Base-by-base conservation (phyloP, 2,888 invertebrate species). In the Cerceris rybyensis region DNA sequence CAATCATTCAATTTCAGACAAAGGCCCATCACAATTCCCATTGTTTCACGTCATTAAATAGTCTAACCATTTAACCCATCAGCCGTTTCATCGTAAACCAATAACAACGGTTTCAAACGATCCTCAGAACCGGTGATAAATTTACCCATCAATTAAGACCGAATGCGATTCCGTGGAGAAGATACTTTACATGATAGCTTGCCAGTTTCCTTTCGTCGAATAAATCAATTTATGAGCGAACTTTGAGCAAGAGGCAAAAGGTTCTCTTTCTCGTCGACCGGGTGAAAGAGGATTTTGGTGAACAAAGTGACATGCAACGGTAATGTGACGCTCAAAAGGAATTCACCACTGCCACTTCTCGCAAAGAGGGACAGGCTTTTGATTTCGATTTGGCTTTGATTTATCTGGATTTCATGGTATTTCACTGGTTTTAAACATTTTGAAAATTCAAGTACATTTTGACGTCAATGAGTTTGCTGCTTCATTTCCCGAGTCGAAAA, bases 111-210 rank as follows among this genome's bases (percentile, higher is more conserved):
- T 11, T 8, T 46, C 46, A 46, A 46, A 11, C 9, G 11, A 46
- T 46, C 46, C 11, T 46, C 46, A 8, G 46, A 43, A 4, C 9
- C 50, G 13, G n/a, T n/a, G 50, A n/a, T 50, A 50, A 50, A 50
- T 50, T 50, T 50, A 50, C 50, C 50, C n/a, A 11, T 50, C 50
- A 50, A 50, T 50, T 50, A 50, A 50, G n/a, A 7, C 50, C 50
- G 5, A 7, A 6, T n/a, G 6, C 50, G n/a, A 50, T 50, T 11
- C n/a, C 50, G 9, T 9, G 6, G 1, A 2, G 50, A n/a, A 11
- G 50, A 5, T 2, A 46, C 8, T 11, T 1, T 0, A 8, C 9
- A 46, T 46, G 46, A 11, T 46, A 11, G 46, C 9, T 4, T 5
- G 9, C 9, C 8, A 46, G 46, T 46, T 46, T 46, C 46, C 46